A percentile compares a stretch with the other conserved stretches of the same genome.
These are phyloP conservation scores for Drosophila mercatorum DNA, from an alignment of 2,888 invertebrate species.

Conservation along the genomic window DNA sequence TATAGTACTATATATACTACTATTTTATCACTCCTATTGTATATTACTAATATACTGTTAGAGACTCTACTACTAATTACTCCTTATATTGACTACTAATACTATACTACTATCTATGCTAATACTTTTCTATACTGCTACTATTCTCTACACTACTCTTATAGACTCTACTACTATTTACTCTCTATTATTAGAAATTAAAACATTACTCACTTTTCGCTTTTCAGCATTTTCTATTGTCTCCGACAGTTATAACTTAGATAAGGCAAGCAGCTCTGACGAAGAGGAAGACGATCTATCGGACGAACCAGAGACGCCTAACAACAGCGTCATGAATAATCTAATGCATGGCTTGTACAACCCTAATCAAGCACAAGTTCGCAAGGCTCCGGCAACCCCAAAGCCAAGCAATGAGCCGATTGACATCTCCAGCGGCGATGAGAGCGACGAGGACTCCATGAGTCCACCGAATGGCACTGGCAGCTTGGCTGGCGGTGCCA, in stretches of 20 bases:
- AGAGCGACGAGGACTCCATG: conserved; percentile 86
- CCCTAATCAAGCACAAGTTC: conserved; percentile 42
- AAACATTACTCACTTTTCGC: too few species aligned
- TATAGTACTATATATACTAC: not conserved
- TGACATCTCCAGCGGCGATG: conserved; percentile 92
- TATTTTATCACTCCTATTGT: not conserved
- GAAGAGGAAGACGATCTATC: conserved; percentile 85
- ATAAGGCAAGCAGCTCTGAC: conserved; percentile 77
- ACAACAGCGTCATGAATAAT: conserved; percentile 81
- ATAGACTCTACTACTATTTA: too few species aligned
- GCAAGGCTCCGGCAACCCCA: conserved; percentile 61
- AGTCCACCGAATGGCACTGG: conserved; percentile 50
- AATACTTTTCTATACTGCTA: not conserved
- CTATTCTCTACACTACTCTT: too few species aligned
- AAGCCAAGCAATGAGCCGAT: conserved; percentile 86
- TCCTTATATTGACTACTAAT: too few species aligned
- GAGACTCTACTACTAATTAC: too few species aligned
- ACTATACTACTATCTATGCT: not conserved
- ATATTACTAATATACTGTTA: too few species aligned
- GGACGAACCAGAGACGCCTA: conserved; percentile 43
- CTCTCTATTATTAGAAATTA: too few species aligned
- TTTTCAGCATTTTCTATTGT: conserved; percentile 89
- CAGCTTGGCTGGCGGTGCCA: not conserved
- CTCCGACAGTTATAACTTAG: conserved; percentile 88
- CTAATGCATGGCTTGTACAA: conserved; percentile 85